Percentiles rank a stretch among this genome's conserved stretches.
These are phyloP conservation scores for Rhabdophis nuchalis DNA, from an alignment of 2,797 vertebrate genomes.

Conservation along the genomic window DNA sequence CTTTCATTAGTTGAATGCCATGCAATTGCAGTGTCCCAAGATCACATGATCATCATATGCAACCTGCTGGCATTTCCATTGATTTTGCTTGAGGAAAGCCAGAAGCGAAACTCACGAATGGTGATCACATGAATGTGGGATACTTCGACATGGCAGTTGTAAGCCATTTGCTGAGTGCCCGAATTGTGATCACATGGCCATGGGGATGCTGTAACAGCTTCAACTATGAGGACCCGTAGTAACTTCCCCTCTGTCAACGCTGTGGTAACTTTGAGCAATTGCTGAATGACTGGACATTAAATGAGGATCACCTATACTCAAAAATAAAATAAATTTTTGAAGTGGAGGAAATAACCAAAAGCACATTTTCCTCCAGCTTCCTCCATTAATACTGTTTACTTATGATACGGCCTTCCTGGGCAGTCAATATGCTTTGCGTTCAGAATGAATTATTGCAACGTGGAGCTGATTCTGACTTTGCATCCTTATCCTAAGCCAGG, in stretches of 20 bases:
- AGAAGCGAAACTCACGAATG: not conserved
- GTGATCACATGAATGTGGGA: not conserved
- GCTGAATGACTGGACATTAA: not conserved
- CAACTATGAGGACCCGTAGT: not conserved
- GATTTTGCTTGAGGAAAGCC: not conserved
- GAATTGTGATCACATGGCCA: not conserved
- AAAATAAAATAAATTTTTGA: not conserved
- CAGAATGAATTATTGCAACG: not conserved
- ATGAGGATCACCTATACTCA: not conserved
- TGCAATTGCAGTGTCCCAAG: not conserved
- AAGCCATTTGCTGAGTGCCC: not conserved
- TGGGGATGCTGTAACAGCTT: not conserved
- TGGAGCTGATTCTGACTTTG: not conserved
- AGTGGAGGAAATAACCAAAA: not conserved
- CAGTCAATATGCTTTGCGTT: not conserved
- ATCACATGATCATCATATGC: not conserved
- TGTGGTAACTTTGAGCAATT: not conserved
- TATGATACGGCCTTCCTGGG: not conserved
- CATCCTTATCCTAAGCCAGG: not conserved
- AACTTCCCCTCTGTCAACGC: not conserved
- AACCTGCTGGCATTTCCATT: not conserved
- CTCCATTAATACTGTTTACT: not conserved
- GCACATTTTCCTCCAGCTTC: not conserved
- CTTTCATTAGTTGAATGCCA: not conserved
- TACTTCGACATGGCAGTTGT: not conserved